Evolutionary conservation across 2,113 vertebrate species (phyloP).

Genomic region (Mola mola): DNA sequence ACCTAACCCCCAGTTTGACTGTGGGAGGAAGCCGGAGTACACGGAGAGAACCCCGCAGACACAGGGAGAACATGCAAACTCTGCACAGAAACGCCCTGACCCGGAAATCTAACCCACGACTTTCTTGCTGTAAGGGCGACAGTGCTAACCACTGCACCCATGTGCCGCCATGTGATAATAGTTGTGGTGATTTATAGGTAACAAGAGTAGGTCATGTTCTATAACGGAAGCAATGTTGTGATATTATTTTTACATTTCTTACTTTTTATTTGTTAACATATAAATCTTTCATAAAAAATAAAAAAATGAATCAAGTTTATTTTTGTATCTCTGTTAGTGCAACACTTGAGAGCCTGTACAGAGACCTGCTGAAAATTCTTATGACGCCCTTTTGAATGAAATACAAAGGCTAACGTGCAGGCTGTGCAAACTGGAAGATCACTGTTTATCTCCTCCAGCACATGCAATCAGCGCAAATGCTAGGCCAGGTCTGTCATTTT

Average conservation of each 20-base stretch:
- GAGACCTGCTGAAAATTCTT: background rate
- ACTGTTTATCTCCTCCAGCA: conserved; percentile 78
- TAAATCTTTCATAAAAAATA: no score
- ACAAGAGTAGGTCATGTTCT: conserved; percentile 40
- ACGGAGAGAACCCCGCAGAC: no score
- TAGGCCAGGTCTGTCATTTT: conserved; percentile 74
- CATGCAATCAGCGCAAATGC: conserved; percentile 80
- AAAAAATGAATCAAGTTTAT: background rate
- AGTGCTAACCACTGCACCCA: background rate
- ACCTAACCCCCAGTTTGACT: no score
- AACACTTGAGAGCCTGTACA: background rate
- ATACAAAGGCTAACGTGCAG: conserved; percentile 68
- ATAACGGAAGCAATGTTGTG: conserved; percentile 8
- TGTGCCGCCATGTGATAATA: conserved; percentile 9
- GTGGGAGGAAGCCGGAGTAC: no score
- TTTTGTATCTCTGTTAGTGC: conserved; percentile 6
- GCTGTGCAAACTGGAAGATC: conserved; percentile 74
- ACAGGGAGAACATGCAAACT: no score
- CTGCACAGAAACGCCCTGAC: no score
- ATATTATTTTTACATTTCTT: no score
- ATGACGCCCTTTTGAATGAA: conserved; percentile 22
- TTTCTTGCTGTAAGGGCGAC: no score
- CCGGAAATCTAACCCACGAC: no score
- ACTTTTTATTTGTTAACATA: no score
- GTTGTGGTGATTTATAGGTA: conserved; percentile 22